Conservation (phyloP, 2,888 invertebrate species). For the Gastrophysa polygoni region DNA sequence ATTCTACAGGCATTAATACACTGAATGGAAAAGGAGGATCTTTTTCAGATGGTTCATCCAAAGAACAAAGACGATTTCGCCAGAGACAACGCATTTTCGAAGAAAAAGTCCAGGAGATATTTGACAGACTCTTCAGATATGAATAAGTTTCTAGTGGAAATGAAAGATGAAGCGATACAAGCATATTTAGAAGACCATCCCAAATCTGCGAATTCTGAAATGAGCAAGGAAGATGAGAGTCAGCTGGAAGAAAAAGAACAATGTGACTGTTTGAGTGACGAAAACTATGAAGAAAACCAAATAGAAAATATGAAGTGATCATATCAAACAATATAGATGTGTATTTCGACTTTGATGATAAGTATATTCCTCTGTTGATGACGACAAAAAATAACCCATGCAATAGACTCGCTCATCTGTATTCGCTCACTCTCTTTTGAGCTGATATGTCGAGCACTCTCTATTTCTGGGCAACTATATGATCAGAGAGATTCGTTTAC, state of each 20-base stretch:
- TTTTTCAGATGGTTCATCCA: slow-evolving; percentile 46
- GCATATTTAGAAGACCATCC: slow-evolving; percentile 56
- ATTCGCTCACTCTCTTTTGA: no score
- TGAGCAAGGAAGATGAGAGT: slow-evolving; percentile 36
- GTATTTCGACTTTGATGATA: no score
- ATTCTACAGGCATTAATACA: no score
- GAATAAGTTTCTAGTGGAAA: slow-evolving; percentile 55
- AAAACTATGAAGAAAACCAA: slow-evolving; percentile 29
- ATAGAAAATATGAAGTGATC: background rate
- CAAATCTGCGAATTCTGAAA: slow-evolving; percentile 34
- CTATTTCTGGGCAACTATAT: no score
- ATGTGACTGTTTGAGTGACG: slow-evolving; percentile 39
- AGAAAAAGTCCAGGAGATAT: slow-evolving; percentile 41
- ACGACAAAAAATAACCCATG: no score
- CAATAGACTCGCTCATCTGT: no score
- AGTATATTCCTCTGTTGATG: no score
- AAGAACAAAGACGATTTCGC: slow-evolving; percentile 40
- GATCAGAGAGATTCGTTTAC: no score
- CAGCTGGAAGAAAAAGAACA: slow-evolving; percentile 43
- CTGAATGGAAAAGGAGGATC: background rate
- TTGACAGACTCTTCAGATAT: slow-evolving; percentile 50
- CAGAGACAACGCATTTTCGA: slow-evolving; percentile 36
- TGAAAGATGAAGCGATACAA: slow-evolving; percentile 58
- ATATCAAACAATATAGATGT: no score
- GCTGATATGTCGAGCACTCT: no score